These are phyloP conservation scores for Parazoanthus swiftii DNA, from an alignment of 92 coral and sea anemone genomes.

Conservation along the genomic window DNA sequence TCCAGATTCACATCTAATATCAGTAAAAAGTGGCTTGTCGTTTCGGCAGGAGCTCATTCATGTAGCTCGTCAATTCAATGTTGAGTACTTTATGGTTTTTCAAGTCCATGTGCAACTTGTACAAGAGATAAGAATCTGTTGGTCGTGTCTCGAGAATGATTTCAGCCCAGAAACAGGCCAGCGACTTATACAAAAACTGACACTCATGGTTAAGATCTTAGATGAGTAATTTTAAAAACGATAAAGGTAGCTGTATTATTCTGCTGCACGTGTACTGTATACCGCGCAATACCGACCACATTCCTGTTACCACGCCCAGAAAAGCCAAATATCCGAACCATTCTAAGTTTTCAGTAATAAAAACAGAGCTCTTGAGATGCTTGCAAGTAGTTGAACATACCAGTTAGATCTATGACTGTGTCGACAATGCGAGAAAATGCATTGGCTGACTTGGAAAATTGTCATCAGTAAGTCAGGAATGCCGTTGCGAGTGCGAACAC, in stretches of 20 bases:
- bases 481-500: not conserved
- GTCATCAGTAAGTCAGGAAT: not conserved
- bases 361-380: not conserved
- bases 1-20: conserved; percentile 9
- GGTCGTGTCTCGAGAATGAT: not conserved
- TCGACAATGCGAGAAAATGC: not conserved
- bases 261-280: conserved; percentile 24
- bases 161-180: not conserved
- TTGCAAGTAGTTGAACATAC: not conserved
- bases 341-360: not conserved
- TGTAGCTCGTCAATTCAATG: not conserved
- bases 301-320: conserved; percentile 21
- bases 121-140: conserved; percentile 36
- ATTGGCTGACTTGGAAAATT: not conserved
- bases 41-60: conserved; percentile 1
- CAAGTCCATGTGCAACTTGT: conserved; percentile 33
- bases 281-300: not conserved
- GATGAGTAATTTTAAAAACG: conserved; percentile 26
- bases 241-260: conserved; percentile 22
- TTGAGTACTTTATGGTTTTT: conserved; percentile 25
- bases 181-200: conserved; percentile 11
- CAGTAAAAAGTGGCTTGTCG: not conserved
- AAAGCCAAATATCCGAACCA: not conserved
- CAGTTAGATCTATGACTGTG: not conserved
- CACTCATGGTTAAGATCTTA: not conserved